Evolutionary conservation across 2,797 vertebrate species (phyloP), one percentile per base, ranked within the genome.

Genomic region (Merluccius polli): DNA sequence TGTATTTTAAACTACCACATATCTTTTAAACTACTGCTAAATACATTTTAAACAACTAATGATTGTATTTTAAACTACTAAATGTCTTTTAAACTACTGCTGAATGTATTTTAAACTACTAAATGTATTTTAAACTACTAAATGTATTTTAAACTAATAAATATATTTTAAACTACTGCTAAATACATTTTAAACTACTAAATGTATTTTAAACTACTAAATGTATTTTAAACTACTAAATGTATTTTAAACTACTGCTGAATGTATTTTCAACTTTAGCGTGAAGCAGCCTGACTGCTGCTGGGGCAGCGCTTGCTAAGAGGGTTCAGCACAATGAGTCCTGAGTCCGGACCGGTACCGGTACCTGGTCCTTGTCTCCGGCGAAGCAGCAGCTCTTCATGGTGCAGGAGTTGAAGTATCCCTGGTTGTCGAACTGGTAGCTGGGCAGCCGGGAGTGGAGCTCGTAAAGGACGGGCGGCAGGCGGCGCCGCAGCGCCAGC

Each of bases 311-410:
- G n/a, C n/a, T n/a, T n/a, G n/a, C n/a, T n/a, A n/a, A n/a, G n/a
- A n/a, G n/a, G n/a, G n/a, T n/a, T n/a, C n/a, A n/a, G n/a, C n/a
- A n/a, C n/a, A n/a, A n/a, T n/a, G n/a, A n/a, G n/a, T n/a, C n/a
- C n/a, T n/a, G n/a, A n/a, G n/a, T n/a, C n/a, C n/a, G n/a, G n/a
- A n/a, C n/a, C n/a, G n/a, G n/a, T n/a, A n/a, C n/a, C 44, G 21
- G n/a, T 27, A 99, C 98, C 95, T 99, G 97, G 85, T 99, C 98
- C 77, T 94, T 94, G 92, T 99, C 98, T 8, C 98, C 98, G 0
- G 98, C 98, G 44, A 99, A 99, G 83, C 98, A 99, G 93, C 98
- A 99, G 92, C 98, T 99, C 87, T 99, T 99, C 98, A 99, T 99
- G 79, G 98, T 99, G 81, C 98, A 99, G 11, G 97, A 99, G 89